Evolutionary conservation across 2,888 invertebrate species (phyloP).

Genomic region (Herminia tarsipennalis): DNA sequence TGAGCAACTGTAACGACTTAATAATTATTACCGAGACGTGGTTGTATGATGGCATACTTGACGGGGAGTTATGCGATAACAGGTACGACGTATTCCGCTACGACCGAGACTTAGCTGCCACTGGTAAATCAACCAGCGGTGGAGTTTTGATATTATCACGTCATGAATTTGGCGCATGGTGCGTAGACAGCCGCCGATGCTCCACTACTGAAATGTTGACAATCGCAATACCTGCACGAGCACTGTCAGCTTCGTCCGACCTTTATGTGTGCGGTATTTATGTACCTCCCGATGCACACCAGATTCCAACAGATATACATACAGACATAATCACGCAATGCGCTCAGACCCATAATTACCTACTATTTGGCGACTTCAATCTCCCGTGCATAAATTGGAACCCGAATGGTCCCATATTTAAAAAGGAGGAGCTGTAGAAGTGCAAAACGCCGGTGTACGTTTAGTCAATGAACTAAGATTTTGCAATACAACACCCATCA

Average conservation of each 20-base stretch:
- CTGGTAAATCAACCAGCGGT: slow-evolving; percentile 4
- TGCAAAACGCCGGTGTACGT: not conserved
- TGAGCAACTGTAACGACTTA: slow-evolving; percentile 10
- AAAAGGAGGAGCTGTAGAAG: slow-evolving; percentile 1
- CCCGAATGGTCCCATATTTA: not conserved
- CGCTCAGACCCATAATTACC: not conserved
- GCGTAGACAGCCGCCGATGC: too few species aligned
- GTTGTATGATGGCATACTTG: too few species aligned
- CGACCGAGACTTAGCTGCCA: not conserved
- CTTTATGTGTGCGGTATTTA: slow-evolving; percentile 6
- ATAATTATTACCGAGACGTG: too few species aligned
- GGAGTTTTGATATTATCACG: slow-evolving; percentile 7
- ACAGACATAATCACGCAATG: not conserved
- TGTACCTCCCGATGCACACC: slow-evolving; percentile 5
- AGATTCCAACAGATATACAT: slow-evolving; percentile 5
- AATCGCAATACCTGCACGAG: slow-evolving; percentile 5
- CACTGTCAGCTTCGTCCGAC: not conserved
- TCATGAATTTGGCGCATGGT: slow-evolving; percentile 5
- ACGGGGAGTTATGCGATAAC: too few species aligned
- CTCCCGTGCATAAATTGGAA: not conserved
- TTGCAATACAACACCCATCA: not conserved
- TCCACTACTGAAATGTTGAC: slow-evolving; percentile 2
- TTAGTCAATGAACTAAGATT: not conserved
- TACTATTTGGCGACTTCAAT: slow-evolving; percentile 3
- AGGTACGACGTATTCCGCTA: too few species aligned